Conservation (phyloP, 2,113 vertebrate species). For the Bos taurus region DNA sequence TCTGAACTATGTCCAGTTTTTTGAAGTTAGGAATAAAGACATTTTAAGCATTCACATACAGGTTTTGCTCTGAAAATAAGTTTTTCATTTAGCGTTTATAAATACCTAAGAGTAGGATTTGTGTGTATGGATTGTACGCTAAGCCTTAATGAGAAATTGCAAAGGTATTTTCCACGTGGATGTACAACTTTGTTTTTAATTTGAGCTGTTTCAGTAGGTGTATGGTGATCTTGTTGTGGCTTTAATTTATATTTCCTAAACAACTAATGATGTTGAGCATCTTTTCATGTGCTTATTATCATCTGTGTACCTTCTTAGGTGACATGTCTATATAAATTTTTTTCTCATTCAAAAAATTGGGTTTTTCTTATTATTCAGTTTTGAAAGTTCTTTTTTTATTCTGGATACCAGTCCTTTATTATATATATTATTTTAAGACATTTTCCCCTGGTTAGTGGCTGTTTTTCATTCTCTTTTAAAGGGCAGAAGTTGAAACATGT, state of each 20-base stretch:
- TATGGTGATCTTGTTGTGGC: background rate
- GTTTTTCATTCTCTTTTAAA: background rate
- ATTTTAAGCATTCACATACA: background rate
- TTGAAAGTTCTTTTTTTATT: background rate
- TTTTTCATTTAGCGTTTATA: background rate
- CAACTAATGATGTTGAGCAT: background rate
- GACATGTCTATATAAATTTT: background rate
- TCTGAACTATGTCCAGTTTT: background rate
- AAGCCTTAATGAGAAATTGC: background rate
- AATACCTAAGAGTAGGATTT: background rate
- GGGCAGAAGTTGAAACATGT: background rate
- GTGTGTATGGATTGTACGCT: background rate
- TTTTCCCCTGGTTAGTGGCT: background rate
- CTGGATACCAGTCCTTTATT: background rate
- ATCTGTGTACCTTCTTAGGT: background rate
- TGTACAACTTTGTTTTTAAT: background rate
- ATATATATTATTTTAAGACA: background rate
- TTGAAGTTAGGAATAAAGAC: background rate
- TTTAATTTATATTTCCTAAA: slow-evolving; percentile 1
- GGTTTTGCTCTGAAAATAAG: background rate
- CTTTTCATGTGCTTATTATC: background rate
- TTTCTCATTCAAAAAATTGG: background rate
- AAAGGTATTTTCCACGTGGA: background rate
- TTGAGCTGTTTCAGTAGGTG: background rate
- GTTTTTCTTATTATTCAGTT: background rate